Base-by-base conservation (phyloP, 2,888 invertebrate genomes). In the Lasius fuliginosus region DNA sequence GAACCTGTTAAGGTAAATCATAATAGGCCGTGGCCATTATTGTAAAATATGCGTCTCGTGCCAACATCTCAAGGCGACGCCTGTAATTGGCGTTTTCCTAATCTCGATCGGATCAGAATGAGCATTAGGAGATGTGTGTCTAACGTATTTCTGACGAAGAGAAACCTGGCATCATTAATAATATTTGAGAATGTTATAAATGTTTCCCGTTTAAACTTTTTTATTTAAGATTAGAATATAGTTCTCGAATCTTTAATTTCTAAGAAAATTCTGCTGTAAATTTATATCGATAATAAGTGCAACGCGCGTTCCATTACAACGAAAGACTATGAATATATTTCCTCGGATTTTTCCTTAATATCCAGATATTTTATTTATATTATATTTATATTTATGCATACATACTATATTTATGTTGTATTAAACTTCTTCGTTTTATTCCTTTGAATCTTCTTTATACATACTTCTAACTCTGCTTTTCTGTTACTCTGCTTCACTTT, bases 1-100 rank as follows among this genome's bases (percentile, higher is more conserved):
- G 0, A 98, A 99, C 95, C 95, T 98, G 67, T 95, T 99, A 85
- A 96, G 98, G 95, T 94, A 23, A 76, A 49, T 65, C 65, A 74
- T 62, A 69, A 40, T 81, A 3, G 60, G 12, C 36, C 23, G 18
- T 6, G 60, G 6, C 71, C 58, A n/a, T 53, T 53, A 49, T 69
- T 69, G 58, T 9, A 36, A 71, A 60, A 71, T 71, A 60, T 60
- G 46, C 71, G 69, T 69, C 23, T 69, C 33, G 27, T 33, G n/a
- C 12, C 18, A 46, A 81, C n/a, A 53, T 81, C 27, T 56, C 69
- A 81, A 81, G 73, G 73, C 18, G 4, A 62, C 23, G 0, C 1
- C 79, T 27, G 18, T 71, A 81, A 71, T 71, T 4, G 73, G 36
- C 42, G 58, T 40, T 71, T 81, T 60, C 69, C 60, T n/a, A 9